Evolutionary conservation across 2,888 invertebrate species (phyloP).

Genomic region (Julus scanicus): DNA sequence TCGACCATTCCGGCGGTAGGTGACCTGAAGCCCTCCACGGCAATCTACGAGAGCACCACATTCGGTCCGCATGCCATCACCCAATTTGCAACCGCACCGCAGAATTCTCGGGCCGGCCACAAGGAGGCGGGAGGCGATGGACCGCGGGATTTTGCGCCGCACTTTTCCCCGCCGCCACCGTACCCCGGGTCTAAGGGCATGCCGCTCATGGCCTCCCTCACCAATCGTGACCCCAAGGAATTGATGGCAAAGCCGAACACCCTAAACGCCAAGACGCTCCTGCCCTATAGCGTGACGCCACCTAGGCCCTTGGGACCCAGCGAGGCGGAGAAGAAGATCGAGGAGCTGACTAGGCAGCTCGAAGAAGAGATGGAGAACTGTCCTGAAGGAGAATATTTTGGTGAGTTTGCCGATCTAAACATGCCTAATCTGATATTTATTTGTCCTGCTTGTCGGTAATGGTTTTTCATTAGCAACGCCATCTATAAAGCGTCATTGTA

Average conservation of each 20-base stretch:
- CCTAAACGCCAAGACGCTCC: conserved; percentile 66
- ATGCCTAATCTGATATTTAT: too few relatives aligned
- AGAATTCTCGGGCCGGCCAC: neutral
- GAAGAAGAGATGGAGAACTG: conserved; percentile 97
- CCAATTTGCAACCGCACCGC: conserved; percentile 45
- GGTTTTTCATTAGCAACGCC: too few relatives aligned
- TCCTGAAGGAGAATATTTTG: conserved; percentile 96
- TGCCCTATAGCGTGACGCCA: conserved; percentile 89
- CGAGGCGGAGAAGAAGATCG: conserved; percentile 92
- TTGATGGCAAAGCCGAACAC: conserved; percentile 54
- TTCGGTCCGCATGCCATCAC: conserved; percentile 55
- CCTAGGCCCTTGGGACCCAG: conserved; percentile 86
- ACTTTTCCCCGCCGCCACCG: conserved; percentile 60
- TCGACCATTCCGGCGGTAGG: conserved; percentile 54
- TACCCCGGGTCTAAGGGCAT: conserved; percentile 59
- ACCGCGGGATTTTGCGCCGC: neutral
- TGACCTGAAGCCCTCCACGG: conserved; percentile 54
- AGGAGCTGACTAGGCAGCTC: conserved; percentile 88
- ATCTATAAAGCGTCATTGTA: too few relatives aligned
- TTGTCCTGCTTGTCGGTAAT: too few relatives aligned
- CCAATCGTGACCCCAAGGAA: neutral
- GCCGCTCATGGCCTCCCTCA: neutral
- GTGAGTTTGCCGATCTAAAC: conserved; percentile 69
- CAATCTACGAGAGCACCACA: conserved; percentile 55
- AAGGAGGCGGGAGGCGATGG: neutral